These are phyloP conservation scores for Trissolcus brochymenae DNA, from an alignment of 2,888 invertebrate species.

Conservation along the genomic window DNA sequence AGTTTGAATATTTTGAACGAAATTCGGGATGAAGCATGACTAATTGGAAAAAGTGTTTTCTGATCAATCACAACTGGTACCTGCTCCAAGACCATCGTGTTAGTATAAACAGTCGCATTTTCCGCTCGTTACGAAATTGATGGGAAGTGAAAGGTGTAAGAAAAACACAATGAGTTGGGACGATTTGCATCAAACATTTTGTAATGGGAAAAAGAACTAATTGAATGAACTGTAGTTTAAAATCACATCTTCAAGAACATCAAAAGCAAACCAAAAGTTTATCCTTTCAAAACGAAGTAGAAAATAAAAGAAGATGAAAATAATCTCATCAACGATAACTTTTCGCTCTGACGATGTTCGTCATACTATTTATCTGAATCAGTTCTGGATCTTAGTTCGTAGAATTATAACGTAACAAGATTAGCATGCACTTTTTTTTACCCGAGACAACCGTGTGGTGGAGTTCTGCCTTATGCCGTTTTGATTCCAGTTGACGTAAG, in stretches of 20 bases:
- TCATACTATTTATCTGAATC: not conserved
- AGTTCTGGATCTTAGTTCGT: not conserved
- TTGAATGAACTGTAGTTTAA: too few relatives aligned
- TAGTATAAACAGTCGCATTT: slow-evolving; percentile 24
- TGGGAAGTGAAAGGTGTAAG: not conserved
- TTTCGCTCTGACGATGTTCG: too few relatives aligned
- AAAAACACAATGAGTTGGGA: not conserved
- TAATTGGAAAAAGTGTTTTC: slow-evolving; percentile 11
- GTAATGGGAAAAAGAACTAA: too few relatives aligned
- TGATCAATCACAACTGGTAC: slow-evolving; percentile 1
- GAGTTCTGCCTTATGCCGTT: not conserved
- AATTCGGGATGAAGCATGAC: not conserved
- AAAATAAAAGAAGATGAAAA: too few relatives aligned
- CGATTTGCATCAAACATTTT: not conserved
- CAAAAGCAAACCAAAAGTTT: too few relatives aligned
- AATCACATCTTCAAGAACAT: too few relatives aligned
- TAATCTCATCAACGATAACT: too few relatives aligned
- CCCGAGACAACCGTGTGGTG: not conserved
- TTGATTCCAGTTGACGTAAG: slow-evolving; percentile 12
- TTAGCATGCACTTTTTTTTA: not conserved
- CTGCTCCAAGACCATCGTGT: slow-evolving; percentile 1
- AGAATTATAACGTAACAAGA: not conserved
- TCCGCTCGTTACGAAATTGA: slow-evolving; percentile 31
- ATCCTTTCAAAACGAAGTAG: too few relatives aligned
- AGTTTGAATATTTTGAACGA: too few relatives aligned